phyloP scores from a whole-genome alignment of 2,888 invertebrate genomes.

The Eristalinus aeneus region DNA sequence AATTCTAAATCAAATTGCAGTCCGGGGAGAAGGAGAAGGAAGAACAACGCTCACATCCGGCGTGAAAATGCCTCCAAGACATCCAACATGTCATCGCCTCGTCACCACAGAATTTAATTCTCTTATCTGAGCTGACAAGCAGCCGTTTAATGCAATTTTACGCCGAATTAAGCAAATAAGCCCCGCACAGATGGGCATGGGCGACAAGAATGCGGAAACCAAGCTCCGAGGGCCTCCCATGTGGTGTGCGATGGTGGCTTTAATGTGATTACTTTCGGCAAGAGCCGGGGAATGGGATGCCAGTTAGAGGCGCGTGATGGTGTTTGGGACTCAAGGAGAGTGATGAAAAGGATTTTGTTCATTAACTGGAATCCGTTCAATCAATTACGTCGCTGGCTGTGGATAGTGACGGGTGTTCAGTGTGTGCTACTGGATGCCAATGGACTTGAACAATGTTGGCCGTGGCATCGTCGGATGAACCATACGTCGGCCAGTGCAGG shows the following conservation, averaged over 20 bases:
- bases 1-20: conserved; percentile 33
- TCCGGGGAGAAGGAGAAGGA: neutral
- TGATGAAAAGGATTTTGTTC: neutral
- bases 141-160: conserved; percentile 55
- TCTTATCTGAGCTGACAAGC: conserved; percentile 43
- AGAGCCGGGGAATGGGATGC: neutral
- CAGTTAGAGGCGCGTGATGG: neutral
- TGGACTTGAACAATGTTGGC: neutral
- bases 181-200: conserved; percentile 38
- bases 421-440: neutral
- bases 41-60: no score
- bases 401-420: conserved; percentile 1
- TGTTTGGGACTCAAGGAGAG: conserved; percentile 21
- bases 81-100: conserved; percentile 9
- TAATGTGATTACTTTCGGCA: conserved; percentile 27
- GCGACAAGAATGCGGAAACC: conserved; percentile 24
- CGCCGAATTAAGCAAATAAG: conserved; percentile 56
- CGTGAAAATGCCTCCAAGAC: conserved; percentile 23
- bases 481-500: no score
- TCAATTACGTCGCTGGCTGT: conserved; percentile 8
- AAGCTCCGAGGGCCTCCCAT: neutral
- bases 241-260: neutral
- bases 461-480: neutral
- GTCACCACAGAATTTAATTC: conserved; percentile 52
- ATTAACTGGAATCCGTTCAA: neutral